These are phyloP conservation scores for Aplochiton taeniatus DNA, from an alignment of 2,797 vertebrate genomes.

Conservation along the genomic window DNA sequence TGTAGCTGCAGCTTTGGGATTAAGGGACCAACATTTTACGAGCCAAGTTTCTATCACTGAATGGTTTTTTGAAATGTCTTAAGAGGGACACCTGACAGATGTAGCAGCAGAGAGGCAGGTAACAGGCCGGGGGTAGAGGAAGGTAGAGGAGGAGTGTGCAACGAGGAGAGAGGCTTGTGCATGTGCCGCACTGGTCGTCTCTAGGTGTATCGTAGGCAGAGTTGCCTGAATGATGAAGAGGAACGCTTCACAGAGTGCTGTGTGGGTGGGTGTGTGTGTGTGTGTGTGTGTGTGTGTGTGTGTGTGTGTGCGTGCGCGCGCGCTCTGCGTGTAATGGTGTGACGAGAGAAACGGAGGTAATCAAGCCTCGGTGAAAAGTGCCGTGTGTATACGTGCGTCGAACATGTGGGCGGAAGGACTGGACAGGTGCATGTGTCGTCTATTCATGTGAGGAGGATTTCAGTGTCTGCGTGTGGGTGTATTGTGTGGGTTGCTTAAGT, in stretches of 20 bases:
- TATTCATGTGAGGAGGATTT: conserved; percentile 53
- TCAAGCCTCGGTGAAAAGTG: conserved; percentile 38
- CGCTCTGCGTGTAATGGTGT: background rate
- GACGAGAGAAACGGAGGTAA: conserved; percentile 13
- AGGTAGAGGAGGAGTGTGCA: conserved; percentile 18
- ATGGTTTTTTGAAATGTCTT: conserved; percentile 5
- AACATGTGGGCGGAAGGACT: conserved; percentile 25
- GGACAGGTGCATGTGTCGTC: conserved; percentile 23
- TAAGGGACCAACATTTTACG: no score
- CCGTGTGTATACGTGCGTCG: conserved; percentile 40
- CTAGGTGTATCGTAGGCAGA: conserved; percentile 27
- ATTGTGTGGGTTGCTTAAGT: conserved; percentile 69
- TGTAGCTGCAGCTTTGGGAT: no score
- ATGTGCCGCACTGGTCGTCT: conserved; percentile 52
- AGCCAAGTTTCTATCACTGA: no score
- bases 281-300: conserved; percentile 22
- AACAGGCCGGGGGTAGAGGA: conserved; percentile 40
- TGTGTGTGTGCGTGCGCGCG: conserved; percentile 21
- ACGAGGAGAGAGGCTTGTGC: conserved; percentile 4
- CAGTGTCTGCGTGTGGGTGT: conserved; percentile 63
- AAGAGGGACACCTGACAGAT: conserved; percentile 37
- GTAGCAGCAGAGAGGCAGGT: conserved; percentile 41
- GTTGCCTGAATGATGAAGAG: conserved; percentile 52
- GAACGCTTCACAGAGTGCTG: conserved; percentile 5
- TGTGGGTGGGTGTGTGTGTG: conserved; percentile 4